A percentile compares a stretch with the other conserved stretches of the same genome.
Evolutionary conservation across 2,113 vertebrate genomes (phyloP).

Genomic region (Campylomormyrus tamandua): DNA sequence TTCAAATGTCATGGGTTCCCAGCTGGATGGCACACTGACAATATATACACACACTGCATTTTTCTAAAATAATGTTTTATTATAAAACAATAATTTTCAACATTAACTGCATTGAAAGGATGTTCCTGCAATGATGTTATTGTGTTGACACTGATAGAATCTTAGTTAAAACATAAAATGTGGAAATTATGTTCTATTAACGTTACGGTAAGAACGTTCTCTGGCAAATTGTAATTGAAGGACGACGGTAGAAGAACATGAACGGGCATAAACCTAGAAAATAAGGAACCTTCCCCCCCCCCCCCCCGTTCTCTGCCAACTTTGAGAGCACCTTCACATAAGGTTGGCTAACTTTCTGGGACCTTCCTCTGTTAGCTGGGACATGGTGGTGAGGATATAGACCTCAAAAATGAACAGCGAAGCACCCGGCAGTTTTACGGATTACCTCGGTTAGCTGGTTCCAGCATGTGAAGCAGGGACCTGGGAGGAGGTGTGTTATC

Average conservation of each 20-base stretch:
- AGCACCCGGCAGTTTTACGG: not conserved
- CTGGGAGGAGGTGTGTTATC: not conserved
- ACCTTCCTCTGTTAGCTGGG: not conserved
- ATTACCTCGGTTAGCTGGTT: not conserved
- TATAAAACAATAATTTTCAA: not conserved
- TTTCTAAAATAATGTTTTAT: not conserved
- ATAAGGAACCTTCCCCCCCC: too few relatives aligned
- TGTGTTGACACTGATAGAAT: not conserved
- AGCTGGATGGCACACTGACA: not conserved
- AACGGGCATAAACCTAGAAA: too few relatives aligned
- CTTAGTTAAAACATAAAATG: not conserved
- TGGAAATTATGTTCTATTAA: not conserved
- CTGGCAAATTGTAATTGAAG: not conserved
- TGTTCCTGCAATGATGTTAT: not conserved
- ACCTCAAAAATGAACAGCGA: not conserved
- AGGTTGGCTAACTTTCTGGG: not conserved
- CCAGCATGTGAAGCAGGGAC: not conserved
- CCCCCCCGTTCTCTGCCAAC: not conserved
- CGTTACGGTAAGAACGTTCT: not conserved
- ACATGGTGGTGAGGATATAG: not conserved
- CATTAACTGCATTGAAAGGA: not conserved
- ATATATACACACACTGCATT: not conserved
- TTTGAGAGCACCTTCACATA: not conserved
- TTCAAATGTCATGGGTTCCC: not conserved
- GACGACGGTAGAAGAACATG: too few relatives aligned